Evolutionary conservation across 2,888 invertebrate species (phyloP), one percentile per base, ranked within the genome.

Genomic region (Bugula neritina): DNA sequence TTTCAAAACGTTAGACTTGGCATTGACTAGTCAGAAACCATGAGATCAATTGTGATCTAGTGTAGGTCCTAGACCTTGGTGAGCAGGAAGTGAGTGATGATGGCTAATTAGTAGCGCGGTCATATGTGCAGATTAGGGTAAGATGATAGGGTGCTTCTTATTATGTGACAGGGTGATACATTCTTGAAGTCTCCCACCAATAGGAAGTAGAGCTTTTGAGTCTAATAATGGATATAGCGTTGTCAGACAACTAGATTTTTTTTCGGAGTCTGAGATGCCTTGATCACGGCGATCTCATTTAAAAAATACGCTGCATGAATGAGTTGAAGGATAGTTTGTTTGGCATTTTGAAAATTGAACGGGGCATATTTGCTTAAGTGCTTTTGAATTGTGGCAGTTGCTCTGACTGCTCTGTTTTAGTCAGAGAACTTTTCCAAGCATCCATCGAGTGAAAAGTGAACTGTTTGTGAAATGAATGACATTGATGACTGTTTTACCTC

Each of bases 191-290:
- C n/a, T n/a, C n/a, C n/a, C n/a, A n/a, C n/a, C n/a, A n/a, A n/a
- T n/a, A n/a, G n/a, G n/a, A n/a, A n/a, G n/a, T n/a, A n/a, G n/a
- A n/a, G n/a, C n/a, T n/a, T n/a, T n/a, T n/a, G n/a, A n/a, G n/a
- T n/a, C n/a, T 29, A 76, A 0, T 54, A 74, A 75, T 10, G 76
- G 76, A 55, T 76, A 75, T 17, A 77, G 72, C 2, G 25, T 31
- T 54, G 29, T 71, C 23, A 75, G 34, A 23, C 43, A 1, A 29
- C 58, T 27, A 52, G 34, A n/a, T 34, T 57, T 71, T n/a, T n/a
- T 31, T 57, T 71, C 27, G 69, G 29, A 13, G 35, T 5, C 21
- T 58, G 25, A 69, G 17, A 10, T 25, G 57, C 13, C 25, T 52
- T 31, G 1, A 71, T 17, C 21, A 34, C 1, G 23, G 43, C n/a